Conservation (phyloP, 2,797 vertebrate species). For the Sorex maritimensis region DNA sequence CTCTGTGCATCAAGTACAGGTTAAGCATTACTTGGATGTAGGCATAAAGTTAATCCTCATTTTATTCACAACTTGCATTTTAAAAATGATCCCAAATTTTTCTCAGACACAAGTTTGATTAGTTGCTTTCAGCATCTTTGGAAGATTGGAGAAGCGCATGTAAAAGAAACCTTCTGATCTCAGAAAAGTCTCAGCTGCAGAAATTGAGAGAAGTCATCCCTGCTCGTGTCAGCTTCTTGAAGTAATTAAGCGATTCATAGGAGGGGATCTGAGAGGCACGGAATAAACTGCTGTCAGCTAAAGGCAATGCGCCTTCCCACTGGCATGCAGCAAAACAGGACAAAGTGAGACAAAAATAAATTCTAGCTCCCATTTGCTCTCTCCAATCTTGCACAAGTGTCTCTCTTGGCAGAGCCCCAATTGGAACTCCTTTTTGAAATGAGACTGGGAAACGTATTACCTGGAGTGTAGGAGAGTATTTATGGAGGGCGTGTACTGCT, state of each 20-base stretch:
- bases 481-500: not conserved
- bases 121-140: not conserved
- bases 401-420: conserved; percentile 9
- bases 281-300: not conserved
- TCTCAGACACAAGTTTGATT: conserved; percentile 24
- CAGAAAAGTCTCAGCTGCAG: conserved; percentile 13
- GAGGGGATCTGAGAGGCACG: not conserved
- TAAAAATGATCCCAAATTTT: not conserved
- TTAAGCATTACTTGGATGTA: not conserved
- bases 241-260: not conserved
- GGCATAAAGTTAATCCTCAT: not conserved
- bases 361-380: not conserved
- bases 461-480: not conserved
- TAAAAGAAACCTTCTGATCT: not conserved
- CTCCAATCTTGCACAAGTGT: not conserved
- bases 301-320: not conserved
- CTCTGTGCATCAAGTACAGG: not conserved
- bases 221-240: not conserved
- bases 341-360: not conserved
- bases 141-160: not conserved
- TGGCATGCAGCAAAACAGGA: not conserved
- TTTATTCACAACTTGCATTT: conserved; percentile 41
- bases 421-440: not conserved
- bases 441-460: not conserved
- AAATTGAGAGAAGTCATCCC: not conserved